These are phyloP conservation scores for Sussaba pulchella DNA, from an alignment of 2,888 invertebrate genomes.

Conservation along the genomic window DNA sequence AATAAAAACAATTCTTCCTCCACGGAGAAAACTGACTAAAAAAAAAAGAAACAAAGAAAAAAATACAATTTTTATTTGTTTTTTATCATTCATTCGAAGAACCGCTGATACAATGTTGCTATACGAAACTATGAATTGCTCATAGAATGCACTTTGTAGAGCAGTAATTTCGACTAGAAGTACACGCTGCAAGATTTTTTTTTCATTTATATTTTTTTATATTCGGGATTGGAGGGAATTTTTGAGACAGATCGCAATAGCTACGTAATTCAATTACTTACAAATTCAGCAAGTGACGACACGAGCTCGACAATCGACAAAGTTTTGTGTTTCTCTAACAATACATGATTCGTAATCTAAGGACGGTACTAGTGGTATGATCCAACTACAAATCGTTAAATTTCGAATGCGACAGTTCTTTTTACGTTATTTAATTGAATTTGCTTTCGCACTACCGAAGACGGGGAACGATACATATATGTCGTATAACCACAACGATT, in stretches of 20 bases:
- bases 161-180: slow-evolving; percentile 42
- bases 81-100: slow-evolving; percentile 22
- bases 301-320: slow-evolving; percentile 14
- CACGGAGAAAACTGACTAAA: background rate
- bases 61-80: slow-evolving; percentile 15
- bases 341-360: slow-evolving; percentile 40
- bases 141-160: slow-evolving; percentile 38
- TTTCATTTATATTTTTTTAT: slow-evolving; percentile 9
- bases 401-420: slow-evolving; percentile 38
- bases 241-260: slow-evolving; percentile 13
- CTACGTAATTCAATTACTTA: slow-evolving; percentile 15
- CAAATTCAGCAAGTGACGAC: slow-evolving; percentile 10
- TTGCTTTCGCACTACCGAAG: slow-evolving; percentile 14
- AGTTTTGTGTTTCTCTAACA: slow-evolving; percentile 3
- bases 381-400: slow-evolving; percentile 43
- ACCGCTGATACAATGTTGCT: slow-evolving; percentile 25
- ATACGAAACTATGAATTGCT: slow-evolving; percentile 27
- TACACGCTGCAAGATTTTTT: slow-evolving; percentile 24
- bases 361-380: slow-evolving; percentile 59
- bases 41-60: background rate
- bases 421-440: slow-evolving; percentile 10
- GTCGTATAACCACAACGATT: slow-evolving; percentile 33
- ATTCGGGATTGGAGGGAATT: slow-evolving; percentile 18
- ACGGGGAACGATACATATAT: background rate
- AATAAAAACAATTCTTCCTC: slow-evolving; percentile 7